phyloP scores from a whole-genome alignment of 2,797 vertebrate genomes.

The Dicrostonyx torquatus region DNA sequence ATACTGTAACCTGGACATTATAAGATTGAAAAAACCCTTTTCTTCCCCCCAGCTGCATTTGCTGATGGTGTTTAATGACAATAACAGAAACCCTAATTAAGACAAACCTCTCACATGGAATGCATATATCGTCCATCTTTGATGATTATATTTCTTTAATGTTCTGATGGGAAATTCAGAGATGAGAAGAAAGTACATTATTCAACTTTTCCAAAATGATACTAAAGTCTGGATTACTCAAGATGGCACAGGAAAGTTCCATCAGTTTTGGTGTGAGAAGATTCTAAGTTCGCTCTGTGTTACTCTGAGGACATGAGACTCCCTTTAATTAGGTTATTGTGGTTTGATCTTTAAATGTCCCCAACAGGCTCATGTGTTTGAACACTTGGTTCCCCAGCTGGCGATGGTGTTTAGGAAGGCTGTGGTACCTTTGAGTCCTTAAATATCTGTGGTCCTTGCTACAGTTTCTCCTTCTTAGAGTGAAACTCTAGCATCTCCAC shows the following conservation, averaged over 20 bases:
- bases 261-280: background rate
- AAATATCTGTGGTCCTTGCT: background rate
- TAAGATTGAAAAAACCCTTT: background rate
- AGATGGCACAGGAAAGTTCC: no score
- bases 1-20: no score
- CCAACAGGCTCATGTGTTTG: background rate
- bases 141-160: fast-evolving
- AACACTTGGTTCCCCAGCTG: background rate
- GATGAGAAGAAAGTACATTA: no score
- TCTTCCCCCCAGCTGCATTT: background rate
- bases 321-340: background rate
- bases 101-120: background rate
- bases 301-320: background rate
- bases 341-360: background rate
- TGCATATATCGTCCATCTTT: background rate
- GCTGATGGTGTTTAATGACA: background rate
- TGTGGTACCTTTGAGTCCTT: background rate
- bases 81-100: background rate
- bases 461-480: background rate
- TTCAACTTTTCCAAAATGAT: background rate
- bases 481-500: background rate
- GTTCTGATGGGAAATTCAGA: background rate
- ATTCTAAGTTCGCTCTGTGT: background rate
- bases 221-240: background rate
- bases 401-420: background rate